Percentiles rank a stretch among this genome's conserved stretches.
Evolutionary conservation across 2,113 vertebrate genomes (phyloP).

Genomic region (Lophochroa leadbeateri): DNA sequence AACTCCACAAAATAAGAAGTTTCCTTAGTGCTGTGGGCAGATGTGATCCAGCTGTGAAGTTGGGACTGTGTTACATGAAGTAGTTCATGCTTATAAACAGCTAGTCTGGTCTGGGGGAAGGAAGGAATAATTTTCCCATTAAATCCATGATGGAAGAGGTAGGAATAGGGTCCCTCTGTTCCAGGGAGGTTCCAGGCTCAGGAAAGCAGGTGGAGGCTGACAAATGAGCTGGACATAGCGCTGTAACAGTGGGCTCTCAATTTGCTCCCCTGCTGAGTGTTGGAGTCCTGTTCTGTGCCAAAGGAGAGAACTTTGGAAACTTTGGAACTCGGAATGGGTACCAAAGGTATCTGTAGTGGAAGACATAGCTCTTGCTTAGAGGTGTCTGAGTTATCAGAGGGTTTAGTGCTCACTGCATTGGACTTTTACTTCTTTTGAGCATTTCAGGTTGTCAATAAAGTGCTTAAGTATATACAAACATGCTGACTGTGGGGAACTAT

Average conservation of each 20-base stretch:
- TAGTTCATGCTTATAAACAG: neutral
- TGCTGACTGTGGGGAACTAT: neutral
- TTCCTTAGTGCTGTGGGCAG: neutral
- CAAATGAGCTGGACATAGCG: neutral
- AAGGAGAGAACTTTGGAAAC: neutral
- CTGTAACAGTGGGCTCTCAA: neutral
- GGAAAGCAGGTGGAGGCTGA: neutral
- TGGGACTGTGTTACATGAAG: neutral
- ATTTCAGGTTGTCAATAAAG: neutral
- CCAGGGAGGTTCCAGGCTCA: neutral
- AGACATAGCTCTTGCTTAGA: neutral
- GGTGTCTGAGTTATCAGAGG: neutral
- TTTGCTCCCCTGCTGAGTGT: neutral
- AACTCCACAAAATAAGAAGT: neutral
- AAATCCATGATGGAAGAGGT: neutral
- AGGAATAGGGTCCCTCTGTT: neutral
- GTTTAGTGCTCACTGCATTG: neutral
- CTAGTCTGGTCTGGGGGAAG: neutral
- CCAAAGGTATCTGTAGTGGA: neutral
- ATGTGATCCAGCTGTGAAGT: neutral
- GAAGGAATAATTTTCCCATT: neutral
- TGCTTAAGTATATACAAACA: neutral
- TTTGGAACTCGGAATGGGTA: neutral
- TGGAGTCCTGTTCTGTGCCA: neutral
- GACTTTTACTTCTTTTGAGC: neutral